phyloP scores from a whole-genome alignment of 2,113 vertebrate genomes.

The Pomatorhinus ruficollis region DNA sequence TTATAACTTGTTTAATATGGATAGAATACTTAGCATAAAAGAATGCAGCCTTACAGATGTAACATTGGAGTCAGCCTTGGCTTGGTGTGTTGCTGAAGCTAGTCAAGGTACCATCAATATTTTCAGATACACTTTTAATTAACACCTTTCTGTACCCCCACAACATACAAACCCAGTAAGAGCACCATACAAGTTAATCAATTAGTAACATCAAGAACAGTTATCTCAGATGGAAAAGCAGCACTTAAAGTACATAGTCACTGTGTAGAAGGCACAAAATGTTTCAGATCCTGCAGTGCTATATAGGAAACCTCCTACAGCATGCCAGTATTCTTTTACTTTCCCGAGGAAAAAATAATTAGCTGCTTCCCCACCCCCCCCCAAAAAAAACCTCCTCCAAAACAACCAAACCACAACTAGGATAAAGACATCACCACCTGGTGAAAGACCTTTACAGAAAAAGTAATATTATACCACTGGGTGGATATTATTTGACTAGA shows the following conservation, averaged over 20 bases:
- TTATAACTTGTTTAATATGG: background rate
- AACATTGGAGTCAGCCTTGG: too few species aligned
- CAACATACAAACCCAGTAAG: background rate
- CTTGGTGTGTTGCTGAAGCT: background rate
- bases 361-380: background rate
- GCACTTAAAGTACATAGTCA: background rate
- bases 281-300: background rate
- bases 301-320: background rate
- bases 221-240: background rate
- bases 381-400: accelerated
- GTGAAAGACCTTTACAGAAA: background rate
- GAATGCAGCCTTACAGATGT: background rate
- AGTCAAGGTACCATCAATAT: background rate
- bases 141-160: background rate
- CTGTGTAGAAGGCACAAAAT: background rate
- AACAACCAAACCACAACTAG: background rate
- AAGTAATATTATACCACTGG: background rate
- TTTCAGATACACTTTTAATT: background rate
- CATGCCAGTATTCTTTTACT: background rate
- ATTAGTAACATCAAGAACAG: background rate
- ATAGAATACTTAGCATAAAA: background rate
- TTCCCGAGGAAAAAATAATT: background rate
- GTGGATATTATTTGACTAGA: background rate
- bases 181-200: background rate
- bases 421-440: background rate